Base-by-base conservation (phyloP, 2,888 invertebrate species). In the Epinotia bilunana region DNA sequence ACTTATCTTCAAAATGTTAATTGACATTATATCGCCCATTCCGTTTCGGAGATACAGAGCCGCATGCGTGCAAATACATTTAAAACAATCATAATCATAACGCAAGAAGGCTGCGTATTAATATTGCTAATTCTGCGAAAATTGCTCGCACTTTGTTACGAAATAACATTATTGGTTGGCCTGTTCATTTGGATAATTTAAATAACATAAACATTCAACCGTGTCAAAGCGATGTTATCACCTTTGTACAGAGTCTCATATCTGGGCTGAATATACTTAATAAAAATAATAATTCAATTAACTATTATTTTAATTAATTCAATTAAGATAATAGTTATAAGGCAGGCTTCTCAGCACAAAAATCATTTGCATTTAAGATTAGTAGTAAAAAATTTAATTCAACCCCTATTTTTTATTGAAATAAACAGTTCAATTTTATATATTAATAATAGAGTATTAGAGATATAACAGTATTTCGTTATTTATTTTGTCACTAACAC, bases 71-170 rank as follows among this genome's bases (percentile, higher is more conserved):
- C 7, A 13, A n/a, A 53, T 3, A 64, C 57, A 16, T 20, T 65
- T 28, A 55, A 18, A 28, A 28, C 55, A 65, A 67, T 39, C 39
- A 39, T 67, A 65, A 67, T 39, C 39, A 39, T 67, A 39, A 57
- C 20, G 39, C 57, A 67, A 67, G 55, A 39, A 67, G 67, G 67
- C 7, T 67, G 39, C 39, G 39, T 67, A 33, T 55, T 55, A 55
- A 57, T 67, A 57, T 57, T 55, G 65, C 57, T 33, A 65, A 61
- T 33, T 3, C 33, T 61, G 65, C 55, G 65, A 53, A n/a, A 39
- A 67, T 67, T 28, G 16, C 16, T 28, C 18, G n/a, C 33, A 67
- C 39, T 53, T 57, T 33, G 55, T 67, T 57, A 39, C 28, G 57
- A 39, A 55, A 67, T n/a, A 7, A 53, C 5, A 5, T 28, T 7